Percentiles rank a stretch among this genome's conserved stretches.
Evolutionary conservation across 2,888 invertebrate genomes (phyloP).

Genomic region (Erebia palarica): DNA sequence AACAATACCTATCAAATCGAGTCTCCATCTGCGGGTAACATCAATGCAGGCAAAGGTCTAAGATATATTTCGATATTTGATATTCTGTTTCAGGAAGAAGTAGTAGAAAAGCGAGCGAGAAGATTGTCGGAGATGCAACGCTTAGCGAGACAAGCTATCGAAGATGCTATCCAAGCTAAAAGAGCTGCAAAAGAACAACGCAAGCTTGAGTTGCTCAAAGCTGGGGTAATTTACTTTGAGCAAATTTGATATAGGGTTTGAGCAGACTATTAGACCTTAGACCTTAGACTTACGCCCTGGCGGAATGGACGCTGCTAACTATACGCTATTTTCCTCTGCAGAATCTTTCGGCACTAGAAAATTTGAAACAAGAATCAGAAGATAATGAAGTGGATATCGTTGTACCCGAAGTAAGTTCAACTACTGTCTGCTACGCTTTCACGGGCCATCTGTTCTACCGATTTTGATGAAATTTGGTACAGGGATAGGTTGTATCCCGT

Average conservation of each 20-base stretch:
- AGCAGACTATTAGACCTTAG: no score
- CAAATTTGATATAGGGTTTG: no score
- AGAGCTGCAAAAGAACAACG: constrained; percentile 52
- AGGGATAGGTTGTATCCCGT: no score
- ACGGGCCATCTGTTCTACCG: no score
- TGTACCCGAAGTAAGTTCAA: constrained; percentile 57
- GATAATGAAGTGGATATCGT: constrained; percentile 53
- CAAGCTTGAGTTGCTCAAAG: constrained; percentile 60
- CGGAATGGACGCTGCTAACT: no score
- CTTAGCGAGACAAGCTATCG: constrained; percentile 60
- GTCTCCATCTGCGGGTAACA: no score
- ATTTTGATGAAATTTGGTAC: no score
- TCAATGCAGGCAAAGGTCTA: no score
- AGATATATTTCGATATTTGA: no score
- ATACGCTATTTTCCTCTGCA: constrained; percentile 41
- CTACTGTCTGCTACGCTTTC: no score
- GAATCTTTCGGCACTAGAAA: constrained; percentile 58
- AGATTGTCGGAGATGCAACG: constrained; percentile 66
- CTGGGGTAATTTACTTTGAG: constrained; percentile 63
- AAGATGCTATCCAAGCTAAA: constrained; percentile 54
- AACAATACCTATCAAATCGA: no score
- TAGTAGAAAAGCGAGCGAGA: constrained; percentile 51
- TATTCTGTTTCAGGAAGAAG: constrained; percentile 52
- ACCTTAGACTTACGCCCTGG: no score
- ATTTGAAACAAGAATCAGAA: constrained; percentile 52